phyloP scores from a whole-genome alignment of 2,113 vertebrate genomes.

The Brienomyrus brachyistius region DNA sequence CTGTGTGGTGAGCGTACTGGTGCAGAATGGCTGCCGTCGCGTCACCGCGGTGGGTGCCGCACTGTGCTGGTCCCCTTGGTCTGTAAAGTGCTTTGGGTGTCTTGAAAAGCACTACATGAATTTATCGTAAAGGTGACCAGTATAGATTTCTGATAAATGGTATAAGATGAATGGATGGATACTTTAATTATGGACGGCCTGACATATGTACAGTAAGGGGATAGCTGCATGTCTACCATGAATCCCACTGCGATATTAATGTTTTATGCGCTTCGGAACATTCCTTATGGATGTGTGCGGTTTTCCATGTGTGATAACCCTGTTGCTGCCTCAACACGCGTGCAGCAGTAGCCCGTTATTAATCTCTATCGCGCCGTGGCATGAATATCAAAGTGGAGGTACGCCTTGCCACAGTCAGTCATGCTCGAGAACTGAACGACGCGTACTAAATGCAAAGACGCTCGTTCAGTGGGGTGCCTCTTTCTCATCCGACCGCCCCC shows the following conservation, averaged over 20 bases:
- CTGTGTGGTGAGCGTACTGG: background rate
- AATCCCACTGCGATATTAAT: background rate
- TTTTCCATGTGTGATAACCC: background rate
- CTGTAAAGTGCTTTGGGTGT: background rate
- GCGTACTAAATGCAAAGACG: background rate
- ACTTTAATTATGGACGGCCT: background rate
- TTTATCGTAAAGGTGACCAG: background rate
- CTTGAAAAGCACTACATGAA: background rate
- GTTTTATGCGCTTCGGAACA: background rate
- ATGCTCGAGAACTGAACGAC: background rate
- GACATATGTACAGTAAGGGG: background rate
- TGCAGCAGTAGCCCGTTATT: background rate
- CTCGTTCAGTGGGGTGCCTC: background rate
- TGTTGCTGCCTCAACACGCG: background rate
- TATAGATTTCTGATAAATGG: background rate
- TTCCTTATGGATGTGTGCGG: background rate
- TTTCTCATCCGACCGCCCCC: background rate
- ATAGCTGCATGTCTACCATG: background rate
- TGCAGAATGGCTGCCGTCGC: background rate
- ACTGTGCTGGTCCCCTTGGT: background rate
- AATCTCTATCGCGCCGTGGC: background rate
- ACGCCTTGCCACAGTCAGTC: background rate
- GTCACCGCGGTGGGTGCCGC: background rate
- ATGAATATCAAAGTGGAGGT: background rate
- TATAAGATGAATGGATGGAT: background rate